phyloP scores from a whole-genome alignment of 2,797 vertebrate genomes.

The Coregonus ussuriensis region DNA sequence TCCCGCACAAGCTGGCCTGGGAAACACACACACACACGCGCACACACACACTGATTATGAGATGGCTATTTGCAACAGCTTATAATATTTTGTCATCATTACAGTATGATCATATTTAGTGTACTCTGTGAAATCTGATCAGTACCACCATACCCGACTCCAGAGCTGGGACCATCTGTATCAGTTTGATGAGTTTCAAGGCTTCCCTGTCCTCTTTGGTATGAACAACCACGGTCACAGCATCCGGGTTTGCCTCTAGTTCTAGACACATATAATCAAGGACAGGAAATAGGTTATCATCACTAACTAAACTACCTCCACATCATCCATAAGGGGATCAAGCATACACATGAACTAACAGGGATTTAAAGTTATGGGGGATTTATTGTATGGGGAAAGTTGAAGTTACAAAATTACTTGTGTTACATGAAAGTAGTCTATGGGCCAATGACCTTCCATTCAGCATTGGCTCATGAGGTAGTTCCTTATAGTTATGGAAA shows the following conservation, averaged over 20 bases:
- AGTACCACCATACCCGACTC: constrained; percentile 41
- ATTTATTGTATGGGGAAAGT: neutral
- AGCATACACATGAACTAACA: neutral
- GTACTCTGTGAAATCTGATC: too few relatives aligned
- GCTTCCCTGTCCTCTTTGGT: constrained; percentile 52
- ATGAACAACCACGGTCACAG: constrained; percentile 56
- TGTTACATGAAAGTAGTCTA: neutral
- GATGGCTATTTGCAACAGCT: neutral
- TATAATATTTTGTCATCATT: neutral
- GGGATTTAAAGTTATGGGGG: neutral
- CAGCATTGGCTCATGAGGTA: neutral
- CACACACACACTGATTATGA: neutral
- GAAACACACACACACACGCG: neutral
- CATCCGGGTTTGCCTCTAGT: constrained; percentile 68
- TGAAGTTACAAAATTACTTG: neutral
- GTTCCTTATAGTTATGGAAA: neutral
- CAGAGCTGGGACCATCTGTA: constrained; percentile 43
- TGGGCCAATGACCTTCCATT: neutral
- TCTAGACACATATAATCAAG: constrained; percentile 49
- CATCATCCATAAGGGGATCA: neutral
- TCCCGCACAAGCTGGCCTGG: constrained; percentile 68
- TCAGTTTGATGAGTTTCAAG: constrained; percentile 46
- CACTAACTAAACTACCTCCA: neutral
- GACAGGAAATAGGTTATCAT: neutral
- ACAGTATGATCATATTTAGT: neutral